phyloP scores from a whole-genome alignment of 2,888 invertebrate species.

The Encarsia formosa region DNA sequence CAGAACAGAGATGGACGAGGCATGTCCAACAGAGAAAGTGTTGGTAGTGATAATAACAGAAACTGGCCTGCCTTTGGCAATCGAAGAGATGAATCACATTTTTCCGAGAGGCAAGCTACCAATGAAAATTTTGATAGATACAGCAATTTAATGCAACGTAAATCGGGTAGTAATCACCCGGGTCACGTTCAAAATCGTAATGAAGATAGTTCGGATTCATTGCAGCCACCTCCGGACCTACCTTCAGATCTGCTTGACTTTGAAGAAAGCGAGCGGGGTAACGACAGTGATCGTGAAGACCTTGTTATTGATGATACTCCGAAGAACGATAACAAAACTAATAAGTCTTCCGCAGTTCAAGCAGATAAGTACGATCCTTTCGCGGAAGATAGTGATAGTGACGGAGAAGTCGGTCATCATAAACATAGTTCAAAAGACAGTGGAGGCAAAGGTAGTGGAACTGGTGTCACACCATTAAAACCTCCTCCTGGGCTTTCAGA shows the following conservation, averaged over 20 bases:
- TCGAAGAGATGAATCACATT: no score
- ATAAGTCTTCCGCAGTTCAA: background rate
- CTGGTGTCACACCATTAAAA: conserved; percentile 20
- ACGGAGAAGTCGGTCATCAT: conserved; percentile 32
- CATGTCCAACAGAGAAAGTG: background rate
- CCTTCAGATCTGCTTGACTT: conserved; percentile 49
- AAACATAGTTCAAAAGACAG: background rate
- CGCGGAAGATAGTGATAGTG: conserved; percentile 44
- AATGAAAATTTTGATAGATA: conserved; percentile 60
- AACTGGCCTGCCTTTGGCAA: no score
- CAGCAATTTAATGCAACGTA: conserved; percentile 49
- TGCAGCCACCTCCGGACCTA: conserved; percentile 51
- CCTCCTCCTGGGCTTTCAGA: conserved; percentile 31
- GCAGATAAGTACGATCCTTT: conserved; percentile 48
- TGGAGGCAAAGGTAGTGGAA: background rate
- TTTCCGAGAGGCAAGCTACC: no score
- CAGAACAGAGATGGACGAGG: conserved; percentile 1
- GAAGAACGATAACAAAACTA: conserved; percentile 35
- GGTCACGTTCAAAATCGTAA: conserved; percentile 42
- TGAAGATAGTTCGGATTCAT: conserved; percentile 26
- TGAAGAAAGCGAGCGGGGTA: conserved; percentile 46
- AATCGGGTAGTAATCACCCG: conserved; percentile 10
- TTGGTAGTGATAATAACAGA: no score
- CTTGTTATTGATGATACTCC: conserved; percentile 48
- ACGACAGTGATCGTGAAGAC: conserved; percentile 47